These are phyloP conservation scores for Stichodactyla mertensii DNA, from an alignment of 64 coral and sea anemone genomes.

Conservation along the genomic window DNA sequence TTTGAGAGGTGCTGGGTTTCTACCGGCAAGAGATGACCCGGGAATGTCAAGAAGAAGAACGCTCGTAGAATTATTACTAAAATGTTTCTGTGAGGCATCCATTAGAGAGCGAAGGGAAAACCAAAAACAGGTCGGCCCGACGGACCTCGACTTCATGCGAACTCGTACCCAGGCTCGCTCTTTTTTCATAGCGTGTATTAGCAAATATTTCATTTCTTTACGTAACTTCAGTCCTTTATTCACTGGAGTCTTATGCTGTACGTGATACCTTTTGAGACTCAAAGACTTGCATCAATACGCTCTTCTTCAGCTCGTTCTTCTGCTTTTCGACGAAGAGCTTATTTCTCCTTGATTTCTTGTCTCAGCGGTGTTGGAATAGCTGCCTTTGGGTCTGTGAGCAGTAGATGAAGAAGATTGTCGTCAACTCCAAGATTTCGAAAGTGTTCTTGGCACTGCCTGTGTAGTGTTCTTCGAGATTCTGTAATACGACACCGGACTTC, in stretches of 20 bases:
- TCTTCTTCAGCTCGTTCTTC: neutral
- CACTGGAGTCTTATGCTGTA: no score
- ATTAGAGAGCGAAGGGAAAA: neutral
- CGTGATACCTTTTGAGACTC: no score
- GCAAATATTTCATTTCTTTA: no score
- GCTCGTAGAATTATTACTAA: neutral
- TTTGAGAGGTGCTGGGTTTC: slow-evolving; percentile 12
- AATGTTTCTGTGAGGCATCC: neutral
- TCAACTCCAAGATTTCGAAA: slow-evolving; percentile 7
- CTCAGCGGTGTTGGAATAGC: neutral
- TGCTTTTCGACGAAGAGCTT: neutral
- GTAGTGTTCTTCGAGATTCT: no score
- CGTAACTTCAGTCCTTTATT: no score
- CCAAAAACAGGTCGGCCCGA: no score
- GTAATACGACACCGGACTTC: no score
- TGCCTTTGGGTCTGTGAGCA: neutral
- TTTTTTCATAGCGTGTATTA: no score
- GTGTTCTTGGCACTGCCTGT: no score
- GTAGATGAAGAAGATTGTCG: neutral
- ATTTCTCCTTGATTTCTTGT: neutral
- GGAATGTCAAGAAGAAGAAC: slow-evolving; percentile 18
- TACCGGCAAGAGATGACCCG: neutral
- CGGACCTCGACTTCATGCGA: no score
- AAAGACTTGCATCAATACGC: no score
- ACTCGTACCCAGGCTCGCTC: neutral